Conservation (phyloP, 2,888 invertebrate genomes). For the Drosophila quinaria region DNA sequence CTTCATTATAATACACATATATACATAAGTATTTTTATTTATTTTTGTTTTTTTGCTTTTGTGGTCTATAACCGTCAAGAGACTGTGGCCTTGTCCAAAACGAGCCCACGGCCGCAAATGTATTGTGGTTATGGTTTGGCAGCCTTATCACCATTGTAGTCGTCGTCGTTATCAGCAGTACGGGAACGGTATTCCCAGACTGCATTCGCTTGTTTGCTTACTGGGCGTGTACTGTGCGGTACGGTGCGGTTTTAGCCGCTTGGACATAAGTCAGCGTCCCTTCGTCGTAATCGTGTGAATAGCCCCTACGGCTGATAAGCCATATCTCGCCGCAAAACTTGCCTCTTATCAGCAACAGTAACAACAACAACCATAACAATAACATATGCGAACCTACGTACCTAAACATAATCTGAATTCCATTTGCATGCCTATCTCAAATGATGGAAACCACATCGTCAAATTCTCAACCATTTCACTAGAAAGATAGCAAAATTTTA, state of each 20-base stretch:
- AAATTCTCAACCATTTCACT: conserved; percentile 5
- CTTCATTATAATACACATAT: neutral
- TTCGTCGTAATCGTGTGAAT: conserved; percentile 42
- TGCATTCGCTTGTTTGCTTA: conserved; percentile 32
- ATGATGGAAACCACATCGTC: conserved; percentile 28
- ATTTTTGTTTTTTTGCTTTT: neutral
- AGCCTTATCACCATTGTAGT: conserved; percentile 37
- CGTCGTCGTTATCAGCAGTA: conserved; percentile 22
- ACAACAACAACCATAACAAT: conserved; percentile 6
- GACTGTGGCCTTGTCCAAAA: conserved; percentile 40
- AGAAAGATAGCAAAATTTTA: conserved; percentile 3
- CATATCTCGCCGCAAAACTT: conserved; percentile 43
- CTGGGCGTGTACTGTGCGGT: conserved; percentile 45
- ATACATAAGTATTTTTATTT: neutral
- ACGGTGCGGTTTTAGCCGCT: conserved; percentile 23
- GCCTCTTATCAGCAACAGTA: conserved; percentile 35
- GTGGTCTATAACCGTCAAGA: conserved; percentile 8
- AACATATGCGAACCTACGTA: conserved; percentile 35
- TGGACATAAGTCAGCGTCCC: conserved; percentile 37
- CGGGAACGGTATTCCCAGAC: conserved; percentile 46
- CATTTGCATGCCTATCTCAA: conserved; percentile 14
- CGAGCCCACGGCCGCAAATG: conserved; percentile 40
- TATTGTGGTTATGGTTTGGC: conserved; percentile 39
- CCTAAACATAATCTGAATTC: conserved; percentile 9
- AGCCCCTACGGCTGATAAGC: conserved; percentile 49